Conservation (phyloP, 2,888 invertebrate species). For the Pandemis cinnamomeana region DNA sequence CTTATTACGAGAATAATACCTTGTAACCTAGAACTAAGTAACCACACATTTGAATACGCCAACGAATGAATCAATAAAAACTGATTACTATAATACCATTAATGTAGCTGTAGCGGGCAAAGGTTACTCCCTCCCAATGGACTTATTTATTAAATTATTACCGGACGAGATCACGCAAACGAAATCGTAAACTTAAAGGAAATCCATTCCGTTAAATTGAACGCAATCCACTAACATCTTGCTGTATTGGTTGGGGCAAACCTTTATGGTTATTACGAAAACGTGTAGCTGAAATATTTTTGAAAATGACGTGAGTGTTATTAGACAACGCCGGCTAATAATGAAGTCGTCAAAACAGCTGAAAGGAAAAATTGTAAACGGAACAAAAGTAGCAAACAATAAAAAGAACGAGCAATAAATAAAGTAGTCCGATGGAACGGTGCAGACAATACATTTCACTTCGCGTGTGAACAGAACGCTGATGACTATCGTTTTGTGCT, state of each 20-base stretch:
- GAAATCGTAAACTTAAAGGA: constrained; percentile 82
- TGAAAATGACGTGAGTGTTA: background rate
- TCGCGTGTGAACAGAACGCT: constrained; percentile 66
- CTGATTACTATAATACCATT: constrained; percentile 76
- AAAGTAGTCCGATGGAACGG: constrained; percentile 58
- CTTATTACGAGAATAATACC: background rate
- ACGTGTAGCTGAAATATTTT: constrained; percentile 6
- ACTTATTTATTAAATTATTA: constrained; percentile 81
- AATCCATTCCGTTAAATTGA: constrained; percentile 79
- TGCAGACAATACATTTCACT: constrained; percentile 69
- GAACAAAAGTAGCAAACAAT: constrained; percentile 59
- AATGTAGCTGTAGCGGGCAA: constrained; percentile 39
- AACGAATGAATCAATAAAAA: constrained; percentile 63
- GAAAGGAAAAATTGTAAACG: constrained; percentile 57
- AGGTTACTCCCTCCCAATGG: constrained; percentile 71
- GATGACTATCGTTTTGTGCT: constrained; percentile 76
- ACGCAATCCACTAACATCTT: constrained; percentile 71
- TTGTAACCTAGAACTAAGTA: background rate
- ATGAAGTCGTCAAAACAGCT: constrained; percentile 60
- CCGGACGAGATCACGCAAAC: constrained; percentile 82
- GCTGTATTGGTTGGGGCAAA: constrained; percentile 22
- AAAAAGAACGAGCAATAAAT: constrained; percentile 58
- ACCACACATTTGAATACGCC: constrained; percentile 21
- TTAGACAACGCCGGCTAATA: constrained; percentile 41
- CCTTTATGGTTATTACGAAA: constrained; percentile 21